Percentiles rank a stretch among this genome's conserved stretches.
Conservation (phyloP, 2,888 invertebrate genomes). For the Leptinotarsa peninsularis region DNA sequence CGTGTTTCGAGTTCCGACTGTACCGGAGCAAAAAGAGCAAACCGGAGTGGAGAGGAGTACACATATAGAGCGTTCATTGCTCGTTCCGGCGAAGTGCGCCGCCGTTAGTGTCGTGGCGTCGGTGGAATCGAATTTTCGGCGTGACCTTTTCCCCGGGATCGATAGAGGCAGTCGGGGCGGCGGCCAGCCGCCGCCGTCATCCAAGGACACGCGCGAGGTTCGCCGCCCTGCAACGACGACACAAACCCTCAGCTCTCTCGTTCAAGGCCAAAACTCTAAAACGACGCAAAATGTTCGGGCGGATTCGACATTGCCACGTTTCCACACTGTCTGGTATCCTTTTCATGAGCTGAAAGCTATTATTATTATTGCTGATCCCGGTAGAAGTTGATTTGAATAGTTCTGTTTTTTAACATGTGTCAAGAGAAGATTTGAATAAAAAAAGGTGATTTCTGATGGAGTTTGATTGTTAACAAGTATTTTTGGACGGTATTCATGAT, state of each 20-base stretch:
- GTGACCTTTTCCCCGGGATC: slow-evolving; percentile 21
- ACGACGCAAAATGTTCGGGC: slow-evolving; percentile 7
- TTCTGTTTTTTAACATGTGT: too few species aligned
- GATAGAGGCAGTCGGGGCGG: slow-evolving; percentile 23
- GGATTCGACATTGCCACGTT: slow-evolving; percentile 16
- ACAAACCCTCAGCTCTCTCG: slow-evolving; percentile 23
- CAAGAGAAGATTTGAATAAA: too few species aligned
- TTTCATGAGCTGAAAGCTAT: not conserved
- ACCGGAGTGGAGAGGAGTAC: not conserved
- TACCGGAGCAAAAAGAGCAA: slow-evolving; percentile 9
- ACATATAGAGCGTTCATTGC: slow-evolving; percentile 5
- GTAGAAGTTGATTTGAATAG: not conserved
- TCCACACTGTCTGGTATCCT: not conserved
- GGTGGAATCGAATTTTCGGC: slow-evolving; percentile 18
- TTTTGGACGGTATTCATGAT: too few species aligned
- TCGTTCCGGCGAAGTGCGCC: slow-evolving; percentile 14
- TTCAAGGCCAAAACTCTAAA: slow-evolving; percentile 23
- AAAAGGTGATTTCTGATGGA: too few species aligned
- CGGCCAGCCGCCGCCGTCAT: slow-evolving; percentile 23
- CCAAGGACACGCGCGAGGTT: slow-evolving; percentile 25
- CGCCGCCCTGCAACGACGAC: slow-evolving; percentile 17
- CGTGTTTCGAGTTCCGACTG: not conserved
- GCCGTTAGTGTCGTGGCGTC: not conserved
- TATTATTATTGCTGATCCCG: too few species aligned
- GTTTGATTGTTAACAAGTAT: too few species aligned